Base-by-base conservation (phyloP, 92 coral and sea anemone species). In the Hydrozoanthus gracilis region DNA sequence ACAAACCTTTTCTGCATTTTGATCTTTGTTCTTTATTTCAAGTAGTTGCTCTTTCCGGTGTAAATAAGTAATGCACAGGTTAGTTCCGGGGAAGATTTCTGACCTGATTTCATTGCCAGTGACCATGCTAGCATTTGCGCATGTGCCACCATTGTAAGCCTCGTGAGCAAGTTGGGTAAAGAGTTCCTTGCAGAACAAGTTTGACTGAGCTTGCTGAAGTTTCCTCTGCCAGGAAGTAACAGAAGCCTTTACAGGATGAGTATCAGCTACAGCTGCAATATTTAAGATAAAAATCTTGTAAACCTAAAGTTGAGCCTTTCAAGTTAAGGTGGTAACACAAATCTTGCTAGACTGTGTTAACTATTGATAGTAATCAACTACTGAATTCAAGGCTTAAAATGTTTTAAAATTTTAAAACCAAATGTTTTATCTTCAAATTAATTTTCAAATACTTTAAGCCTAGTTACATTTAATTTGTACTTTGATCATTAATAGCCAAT, bases 21-120 rank as follows among this genome's bases (percentile, higher is more conserved):
- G 69, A 35, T 60, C 66, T 47, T 45, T 67, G 5, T 61, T 60
- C 17, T n/a, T 72, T 7, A n/a, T 13, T n/a, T 62, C 64, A 4
- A 61, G 55, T 6, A 45, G 68, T 56, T 48, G 77, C n/a, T 90
- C 94, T 78, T 90, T 87, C 61, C 66, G 86, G 82, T 90, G 95
- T 17, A 90, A 64, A 85, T 95, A 93, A 8, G 95, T 88, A 10
- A 96, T 89, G 54, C 94, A 95, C 86, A 96, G 92, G 77, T 95
- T 94, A 69, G 94, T 92, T 20, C 96, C 96, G 27, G 99, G 98
- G 77, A 96, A 96, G 75, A 96, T 91, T 96, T 96, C 96, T n/a
- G 98, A 93, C 88, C 91, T 78, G 39, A 97, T 95, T 67, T 92
- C 93, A 72, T 97, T 93, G 56, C 95, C 96, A 92, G 92, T 92